Base-by-base conservation (phyloP, 2,113 vertebrate genomes). In the Willisornis vidua region DNA sequence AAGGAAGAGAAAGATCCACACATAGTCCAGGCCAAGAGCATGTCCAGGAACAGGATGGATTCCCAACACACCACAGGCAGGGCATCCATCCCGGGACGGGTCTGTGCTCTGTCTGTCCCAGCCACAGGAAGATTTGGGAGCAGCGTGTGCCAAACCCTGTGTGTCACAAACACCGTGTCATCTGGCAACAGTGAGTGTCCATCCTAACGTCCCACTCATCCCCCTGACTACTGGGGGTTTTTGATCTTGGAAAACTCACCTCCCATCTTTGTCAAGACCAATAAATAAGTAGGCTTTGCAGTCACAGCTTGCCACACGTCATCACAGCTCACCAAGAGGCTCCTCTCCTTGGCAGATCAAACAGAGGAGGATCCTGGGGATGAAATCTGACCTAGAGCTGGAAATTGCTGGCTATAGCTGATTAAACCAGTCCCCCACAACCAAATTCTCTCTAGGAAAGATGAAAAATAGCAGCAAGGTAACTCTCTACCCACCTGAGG, bases 331-430 rank as follows among this genome's bases (percentile, higher is more conserved):
- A 83, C 31, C 24, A 55, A 74, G 86, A 67, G 48, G 48, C 91
- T 93, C 86, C 73, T 89, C 65, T 70, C 83, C 76, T 84, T 74
- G 70, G 80, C 86, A 90, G 76, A 87, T 81, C 83, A 95, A 86
- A 66, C 41, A 63, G 22, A 77, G 61, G 35, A 81, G 66, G 65
- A 91, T 87, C 61, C 84, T 41, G 45, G 15, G 52, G 35, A 57
- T 59, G 77, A 63, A 90, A 93, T 81, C 15, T 41, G 43, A 96
- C 65, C 73, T 75, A 25, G 33, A 78, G 29, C 6, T 79, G 61
- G 79, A 81, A 93, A 72, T 25, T 43, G 26, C 73, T 85, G 82
- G 45, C 58, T 89, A n/a, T 45, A 73, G 74, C 52, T 79, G 81
- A 89, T 55, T 86, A 8, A 81, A 89, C 24, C 10, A 45, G 74